Conservation (phyloP, 2,888 invertebrate genomes). For the Autographa pulchrina region DNA sequence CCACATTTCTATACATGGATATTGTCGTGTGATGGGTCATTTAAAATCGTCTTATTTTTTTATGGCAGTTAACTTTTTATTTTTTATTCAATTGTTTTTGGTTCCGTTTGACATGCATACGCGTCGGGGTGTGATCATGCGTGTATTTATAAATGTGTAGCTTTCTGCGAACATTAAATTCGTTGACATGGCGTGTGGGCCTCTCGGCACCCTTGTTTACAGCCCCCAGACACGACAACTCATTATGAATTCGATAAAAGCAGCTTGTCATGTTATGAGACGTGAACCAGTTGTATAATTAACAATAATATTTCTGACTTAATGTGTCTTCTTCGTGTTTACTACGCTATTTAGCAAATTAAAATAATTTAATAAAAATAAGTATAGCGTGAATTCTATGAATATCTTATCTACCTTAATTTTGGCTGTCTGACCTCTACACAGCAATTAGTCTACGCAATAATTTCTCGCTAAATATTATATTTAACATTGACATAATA, state of each 20-base stretch:
- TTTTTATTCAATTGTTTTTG: constrained; percentile 53
- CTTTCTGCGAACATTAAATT: constrained; percentile 49
- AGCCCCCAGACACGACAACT: constrained; percentile 31
- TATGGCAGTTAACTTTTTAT: constrained; percentile 12
- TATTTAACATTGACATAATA: background rate
- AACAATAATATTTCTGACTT: background rate
- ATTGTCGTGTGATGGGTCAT: constrained; percentile 43
- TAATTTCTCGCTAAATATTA: background rate
- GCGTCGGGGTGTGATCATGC: constrained; percentile 63
- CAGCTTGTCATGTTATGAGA: constrained; percentile 24
- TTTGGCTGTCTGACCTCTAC: background rate
- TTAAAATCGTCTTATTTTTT: constrained; percentile 28
- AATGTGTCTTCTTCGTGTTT: constrained; percentile 6
- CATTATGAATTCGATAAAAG: constrained; percentile 34
- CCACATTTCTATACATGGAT: constrained; percentile 74
- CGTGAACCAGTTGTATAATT: constrained; percentile 16
- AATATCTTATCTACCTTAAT: background rate
- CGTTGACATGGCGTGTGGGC: constrained; percentile 55
- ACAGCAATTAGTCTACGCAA: background rate
- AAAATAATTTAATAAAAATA: background rate
- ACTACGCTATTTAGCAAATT: constrained; percentile 3
- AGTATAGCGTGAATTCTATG: background rate
- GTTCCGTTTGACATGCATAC: constrained; percentile 72
- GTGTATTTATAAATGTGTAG: constrained; percentile 64
- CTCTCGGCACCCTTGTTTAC: constrained; percentile 42